Base-by-base conservation (phyloP, 2,888 invertebrate species). In the Nymphalis c-album region DNA sequence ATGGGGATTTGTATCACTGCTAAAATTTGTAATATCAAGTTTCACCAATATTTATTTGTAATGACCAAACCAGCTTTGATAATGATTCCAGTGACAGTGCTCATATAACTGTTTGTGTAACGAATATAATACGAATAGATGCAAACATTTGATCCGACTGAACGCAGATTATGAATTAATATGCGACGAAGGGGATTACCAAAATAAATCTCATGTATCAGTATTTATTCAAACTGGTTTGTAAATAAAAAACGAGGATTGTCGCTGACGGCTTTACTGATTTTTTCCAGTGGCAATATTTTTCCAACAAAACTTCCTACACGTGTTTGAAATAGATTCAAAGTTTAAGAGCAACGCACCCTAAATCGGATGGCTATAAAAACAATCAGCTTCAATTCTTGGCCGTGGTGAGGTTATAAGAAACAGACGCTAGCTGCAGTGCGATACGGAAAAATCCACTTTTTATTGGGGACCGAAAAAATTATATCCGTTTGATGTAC, bases 401-500 rank as follows among this genome's bases (percentile, higher is more conserved):
- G 74, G 73, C 74, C 73, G 75, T 76, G 75, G 77, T 71, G 77
- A 78, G 82, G 85, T 89, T 85, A 91, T 90, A 91, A 88, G 90
- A 88, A 90, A 86, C 91, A 91, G 85, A 84, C 83, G 84, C 73
- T 64, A 71, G 69, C 67, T 83, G 82, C 81, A 80, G 76, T 78
- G 73, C 81, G 81, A 80, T 78, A 75, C 77, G 76, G 74, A 73
- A 79, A 85, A 88, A 80, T 87, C 88, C 80, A 85, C 82, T 88
- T 90, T 88, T 90, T 89, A 87, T 86, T 77, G 85, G 86, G 86
- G 80, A 55, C 53, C 81, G 81, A 86, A 83, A 68, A 87, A 90
- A 89, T 90, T 87, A 90, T 89, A 85, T 84, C 82, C 78, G 72
- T 70, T 80, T 90, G 88, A 91, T 90, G 89, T 91, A 91, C 84